Percentiles rank a stretch among this genome's conserved stretches.
phyloP scores from a whole-genome alignment of 1,140 invertebrate genomes.

The Drosophila oshimai region DNA sequence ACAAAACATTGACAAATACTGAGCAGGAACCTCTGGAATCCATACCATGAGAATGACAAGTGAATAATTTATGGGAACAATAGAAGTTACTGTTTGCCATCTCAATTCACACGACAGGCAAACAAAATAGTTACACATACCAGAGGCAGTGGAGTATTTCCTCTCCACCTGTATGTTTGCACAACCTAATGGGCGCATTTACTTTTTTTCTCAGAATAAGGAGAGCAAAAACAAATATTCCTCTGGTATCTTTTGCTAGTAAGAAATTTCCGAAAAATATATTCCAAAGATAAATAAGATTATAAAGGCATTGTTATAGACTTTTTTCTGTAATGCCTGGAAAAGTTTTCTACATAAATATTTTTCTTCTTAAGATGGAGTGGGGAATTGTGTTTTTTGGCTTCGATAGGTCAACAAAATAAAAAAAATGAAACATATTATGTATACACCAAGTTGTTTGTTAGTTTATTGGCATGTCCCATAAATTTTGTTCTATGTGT shows the following conservation, averaged over 20 bases:
- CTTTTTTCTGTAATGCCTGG: neutral
- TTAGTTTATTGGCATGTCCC: neutral
- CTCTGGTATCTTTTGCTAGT: neutral
- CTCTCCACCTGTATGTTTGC: constrained; percentile 21
- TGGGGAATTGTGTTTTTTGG: constrained; percentile 28
- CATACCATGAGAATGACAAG: constrained; percentile 22
- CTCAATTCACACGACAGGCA: constrained; percentile 18
- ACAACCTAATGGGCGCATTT: constrained; percentile 44
- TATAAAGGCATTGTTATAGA: constrained; percentile 3
- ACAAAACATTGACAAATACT: constrained; percentile 8
- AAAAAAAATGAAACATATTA: constrained; percentile 9
- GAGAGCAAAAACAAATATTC: constrained; percentile 11
- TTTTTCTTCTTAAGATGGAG: neutral
- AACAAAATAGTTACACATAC: constrained; percentile 2
- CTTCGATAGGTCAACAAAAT: constrained; percentile 46
- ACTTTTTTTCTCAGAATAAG: constrained; percentile 33
- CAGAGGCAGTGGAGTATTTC: constrained; percentile 1
- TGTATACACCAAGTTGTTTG: neutral
- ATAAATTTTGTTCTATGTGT: neutral
- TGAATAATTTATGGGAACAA: constrained; percentile 24
- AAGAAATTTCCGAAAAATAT: neutral
- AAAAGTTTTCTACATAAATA: neutral
- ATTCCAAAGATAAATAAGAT: constrained; percentile 5
- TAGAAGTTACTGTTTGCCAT: constrained; percentile 10
- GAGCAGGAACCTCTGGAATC: constrained; percentile 11